phyloP scores from a whole-genome alignment of 2,888 invertebrate genomes.

The Torymus aiolomorphi region DNA sequence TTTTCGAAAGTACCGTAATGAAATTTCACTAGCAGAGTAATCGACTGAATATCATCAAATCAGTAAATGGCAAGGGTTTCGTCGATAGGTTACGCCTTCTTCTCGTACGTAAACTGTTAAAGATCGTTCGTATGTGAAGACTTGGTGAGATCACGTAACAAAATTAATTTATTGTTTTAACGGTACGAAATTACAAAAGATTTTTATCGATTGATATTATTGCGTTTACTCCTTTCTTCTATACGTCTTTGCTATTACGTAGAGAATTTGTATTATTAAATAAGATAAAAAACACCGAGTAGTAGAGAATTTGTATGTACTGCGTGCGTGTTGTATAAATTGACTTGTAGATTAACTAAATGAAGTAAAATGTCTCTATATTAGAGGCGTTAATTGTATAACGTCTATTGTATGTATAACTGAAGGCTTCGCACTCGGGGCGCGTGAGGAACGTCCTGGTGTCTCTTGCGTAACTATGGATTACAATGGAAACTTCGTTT shows the following conservation, averaged over 20 bases:
- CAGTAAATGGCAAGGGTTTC: no score
- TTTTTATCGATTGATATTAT: slow-evolving; percentile 46
- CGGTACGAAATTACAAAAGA: not conserved
- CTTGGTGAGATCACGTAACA: slow-evolving; percentile 8
- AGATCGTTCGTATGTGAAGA: slow-evolving; percentile 17
- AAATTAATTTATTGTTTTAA: slow-evolving; percentile 41
- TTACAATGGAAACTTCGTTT: slow-evolving; percentile 37
- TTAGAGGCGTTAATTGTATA: slow-evolving; percentile 64
- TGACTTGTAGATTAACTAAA: slow-evolving; percentile 51
- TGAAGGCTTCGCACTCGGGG: slow-evolving; percentile 33
- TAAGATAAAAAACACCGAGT: slow-evolving; percentile 18
- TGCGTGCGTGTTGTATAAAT: slow-evolving; percentile 51
- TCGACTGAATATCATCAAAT: not conserved
- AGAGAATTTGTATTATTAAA: slow-evolving; percentile 23
- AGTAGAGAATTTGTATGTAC: slow-evolving; percentile 47
- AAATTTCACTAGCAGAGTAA: slow-evolving; percentile 22
- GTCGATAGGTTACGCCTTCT: no score
- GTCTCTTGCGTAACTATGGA: not conserved
- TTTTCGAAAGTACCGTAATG: not conserved
- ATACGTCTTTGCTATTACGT: slow-evolving; percentile 11
- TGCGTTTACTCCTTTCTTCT: slow-evolving; percentile 36
- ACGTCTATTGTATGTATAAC: slow-evolving; percentile 56
- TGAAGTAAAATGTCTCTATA: slow-evolving; percentile 66
- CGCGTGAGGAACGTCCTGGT: slow-evolving; percentile 16
- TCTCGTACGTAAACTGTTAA: no score